Conservation (phyloP, 2,888 invertebrate genomes). For the Troides helena region DNA sequence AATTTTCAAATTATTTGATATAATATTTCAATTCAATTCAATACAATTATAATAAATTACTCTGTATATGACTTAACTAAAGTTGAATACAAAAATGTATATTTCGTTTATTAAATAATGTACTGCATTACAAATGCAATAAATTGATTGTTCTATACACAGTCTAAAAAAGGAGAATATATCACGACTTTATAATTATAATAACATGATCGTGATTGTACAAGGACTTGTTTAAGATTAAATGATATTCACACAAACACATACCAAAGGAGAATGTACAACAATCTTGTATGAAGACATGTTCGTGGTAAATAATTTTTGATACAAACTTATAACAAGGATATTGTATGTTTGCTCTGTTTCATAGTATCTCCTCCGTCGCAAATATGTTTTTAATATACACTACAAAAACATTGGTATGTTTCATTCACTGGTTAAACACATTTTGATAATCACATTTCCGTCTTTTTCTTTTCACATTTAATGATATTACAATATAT, state of each 20-base stretch:
- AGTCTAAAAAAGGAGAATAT: slow-evolving; percentile 58
- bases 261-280: slow-evolving; percentile 49
- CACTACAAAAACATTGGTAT: slow-evolving; percentile 60
- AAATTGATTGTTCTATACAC: slow-evolving; percentile 38
- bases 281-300: slow-evolving; percentile 28
- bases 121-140: slow-evolving; percentile 48
- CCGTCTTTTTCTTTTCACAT: slow-evolving; percentile 78
- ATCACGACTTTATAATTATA: slow-evolving; percentile 45
- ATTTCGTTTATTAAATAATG: slow-evolving; percentile 64
- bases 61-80: slow-evolving; percentile 54
- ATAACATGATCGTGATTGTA: slow-evolving; percentile 41
- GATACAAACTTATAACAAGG: slow-evolving; percentile 19
- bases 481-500: slow-evolving; percentile 72
- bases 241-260: neutral
- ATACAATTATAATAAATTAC: slow-evolving; percentile 45
- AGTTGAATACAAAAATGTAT: slow-evolving; percentile 64
- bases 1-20: slow-evolving; percentile 15
- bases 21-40: slow-evolving; percentile 14
- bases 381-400: slow-evolving; percentile 53
- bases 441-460: slow-evolving; percentile 73
- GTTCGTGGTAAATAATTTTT: neutral
- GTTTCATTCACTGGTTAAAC: slow-evolving; percentile 67
- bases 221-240: neutral
- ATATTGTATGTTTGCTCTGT: slow-evolving; percentile 35
- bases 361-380: slow-evolving; percentile 49